These are phyloP conservation scores for Aptenodytes forsteri DNA, from an alignment of 2,113 vertebrate genomes.

Conservation along the genomic window DNA sequence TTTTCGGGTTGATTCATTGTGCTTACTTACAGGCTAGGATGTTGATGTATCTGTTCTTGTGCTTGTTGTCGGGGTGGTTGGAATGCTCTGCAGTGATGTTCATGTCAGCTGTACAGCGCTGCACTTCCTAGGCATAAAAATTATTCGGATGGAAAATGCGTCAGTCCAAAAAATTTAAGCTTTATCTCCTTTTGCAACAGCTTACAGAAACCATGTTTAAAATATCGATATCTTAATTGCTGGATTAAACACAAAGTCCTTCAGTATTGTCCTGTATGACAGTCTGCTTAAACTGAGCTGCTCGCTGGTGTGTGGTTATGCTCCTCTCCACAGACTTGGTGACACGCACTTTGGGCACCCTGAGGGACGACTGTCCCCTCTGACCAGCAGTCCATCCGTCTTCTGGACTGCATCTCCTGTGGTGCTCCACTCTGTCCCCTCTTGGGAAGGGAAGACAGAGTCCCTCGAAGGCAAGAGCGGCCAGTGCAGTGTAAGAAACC, in stretches of 20 bases:
- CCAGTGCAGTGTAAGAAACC: neutral
- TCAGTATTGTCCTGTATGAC: neutral
- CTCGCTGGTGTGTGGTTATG: neutral
- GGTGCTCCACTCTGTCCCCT: neutral
- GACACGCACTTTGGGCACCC: neutral
- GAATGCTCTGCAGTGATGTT: conserved; percentile 99
- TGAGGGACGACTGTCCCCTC: neutral
- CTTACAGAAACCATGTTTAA: neutral
- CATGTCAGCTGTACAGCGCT: conserved; percentile 92
- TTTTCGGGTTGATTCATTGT: neutral
- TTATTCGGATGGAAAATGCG: neutral
- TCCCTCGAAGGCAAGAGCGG: neutral
- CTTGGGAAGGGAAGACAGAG: neutral
- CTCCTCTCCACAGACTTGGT: neutral
- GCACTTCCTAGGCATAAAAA: conserved; percentile 86
- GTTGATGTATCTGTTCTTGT: conserved; percentile 99
- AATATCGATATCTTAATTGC: neutral
- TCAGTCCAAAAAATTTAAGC: neutral
- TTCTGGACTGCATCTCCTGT: neutral
- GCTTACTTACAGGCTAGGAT: conserved; percentile 94
- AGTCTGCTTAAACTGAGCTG: neutral
- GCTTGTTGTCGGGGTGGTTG: conserved; percentile 99
- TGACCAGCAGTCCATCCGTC: neutral
- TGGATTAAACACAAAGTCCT: neutral
- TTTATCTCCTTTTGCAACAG: neutral